Base-by-base conservation (phyloP, 2,888 invertebrate species). In the Aspidiotus rigidus region DNA sequence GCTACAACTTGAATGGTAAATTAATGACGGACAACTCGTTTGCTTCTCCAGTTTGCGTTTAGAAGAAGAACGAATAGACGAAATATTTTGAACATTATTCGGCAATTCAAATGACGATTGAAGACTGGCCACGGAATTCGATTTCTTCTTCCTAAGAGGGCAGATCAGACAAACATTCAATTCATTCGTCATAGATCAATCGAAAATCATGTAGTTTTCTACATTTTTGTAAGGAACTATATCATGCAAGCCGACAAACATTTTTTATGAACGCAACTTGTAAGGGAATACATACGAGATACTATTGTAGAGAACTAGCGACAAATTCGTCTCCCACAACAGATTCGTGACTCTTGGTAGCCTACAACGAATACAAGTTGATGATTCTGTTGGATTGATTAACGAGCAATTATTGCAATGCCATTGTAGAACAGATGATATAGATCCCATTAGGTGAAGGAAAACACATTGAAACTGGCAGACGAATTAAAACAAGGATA, bases 361-460 rank as follows among this genome's bases (percentile, higher is more conserved):
- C 75, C 88, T 89, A 82, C 91, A 92, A 83, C 89, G 86, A 82
- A 87, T 84, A 81, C 92, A 92, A 82, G 85, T 86, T 75, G 85
- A 82, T 80, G 86, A 86, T 81, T 92, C 91, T 73, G 90, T 90
- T 74, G 91, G 90, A 80, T 92, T 92, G 81, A 92, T 90, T 80
- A 88, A 85, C 81, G 88, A 86, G 83, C 92, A 92, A 80, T 86
- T 85, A 80, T 85, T 85, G 84, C 92, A 92, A 83, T 90, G 88
- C 91, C 91, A 93, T 83, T 92, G 92, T 80, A 92, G 85, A 82
- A 92, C 91, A 80, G 92, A 92, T 81, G 91, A 90, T 83, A 91
- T 91, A 80, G 91, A 90, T 81, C 92, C 92, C 92, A 92, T 92
- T 72, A 66, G 28, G 5, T 28, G 28, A n/a, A n/a, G 28, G 5